Evolutionary conservation across 2,797 vertebrate species (phyloP).

Genomic region (Tympanoctomys barrerae): DNA sequence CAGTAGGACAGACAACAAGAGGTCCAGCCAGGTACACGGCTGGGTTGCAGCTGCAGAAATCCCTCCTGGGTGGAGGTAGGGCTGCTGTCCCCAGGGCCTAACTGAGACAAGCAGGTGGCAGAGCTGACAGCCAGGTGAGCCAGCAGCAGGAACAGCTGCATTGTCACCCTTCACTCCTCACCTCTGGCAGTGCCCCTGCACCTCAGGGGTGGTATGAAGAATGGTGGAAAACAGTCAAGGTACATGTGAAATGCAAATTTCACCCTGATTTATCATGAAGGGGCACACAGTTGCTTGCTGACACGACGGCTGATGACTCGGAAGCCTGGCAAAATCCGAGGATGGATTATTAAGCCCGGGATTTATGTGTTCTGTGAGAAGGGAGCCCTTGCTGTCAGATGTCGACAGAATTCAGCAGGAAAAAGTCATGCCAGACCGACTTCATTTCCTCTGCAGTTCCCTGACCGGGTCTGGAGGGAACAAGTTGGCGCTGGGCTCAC

Average conservation of each 20-base stretch:
- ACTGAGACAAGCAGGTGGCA: neutral
- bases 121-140: neutral
- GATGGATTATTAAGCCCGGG: neutral
- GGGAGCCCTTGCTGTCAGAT: neutral
- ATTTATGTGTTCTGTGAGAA: neutral
- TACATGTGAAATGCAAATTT: slow-evolving; percentile 42
- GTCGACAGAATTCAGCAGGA: neutral
- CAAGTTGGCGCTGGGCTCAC: rapidly evolving
- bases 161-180: neutral
- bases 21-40: neutral
- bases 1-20: neutral
- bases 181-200: rapidly evolving
- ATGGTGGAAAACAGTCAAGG: neutral
- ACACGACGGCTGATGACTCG: neutral
- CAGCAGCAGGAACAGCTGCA: neutral
- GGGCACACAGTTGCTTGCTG: neutral
- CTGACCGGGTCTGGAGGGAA: neutral
- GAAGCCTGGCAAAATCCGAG: neutral
- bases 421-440: neutral
- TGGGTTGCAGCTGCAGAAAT: slow-evolving; percentile 32
- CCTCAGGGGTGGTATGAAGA: neutral
- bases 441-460: neutral
- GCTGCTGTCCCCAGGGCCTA: neutral
- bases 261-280: slow-evolving; percentile 29
- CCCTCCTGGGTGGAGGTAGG: neutral